Evolutionary conservation across 2,888 invertebrate species (phyloP).

Genomic region (Harmothoe impar): DNA sequence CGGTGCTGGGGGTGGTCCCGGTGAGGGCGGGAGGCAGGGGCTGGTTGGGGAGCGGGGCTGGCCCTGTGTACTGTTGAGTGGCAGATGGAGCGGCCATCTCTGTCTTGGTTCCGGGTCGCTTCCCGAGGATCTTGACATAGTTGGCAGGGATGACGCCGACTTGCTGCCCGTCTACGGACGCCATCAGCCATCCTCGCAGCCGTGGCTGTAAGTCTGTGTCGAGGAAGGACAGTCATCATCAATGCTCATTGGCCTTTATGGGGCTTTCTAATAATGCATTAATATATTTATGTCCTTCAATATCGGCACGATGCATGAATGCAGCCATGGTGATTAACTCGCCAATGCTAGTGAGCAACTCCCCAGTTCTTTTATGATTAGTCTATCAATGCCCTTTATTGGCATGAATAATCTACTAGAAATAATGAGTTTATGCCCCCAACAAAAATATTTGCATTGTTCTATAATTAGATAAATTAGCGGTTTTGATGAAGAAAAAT

Average conservation of each 20-base stretch:
- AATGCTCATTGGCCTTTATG: no score
- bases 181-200: conserved; percentile 85
- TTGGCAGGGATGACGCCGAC: conserved; percentile 86
- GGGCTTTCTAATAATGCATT: no score
- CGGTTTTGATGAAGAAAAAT: neutral
- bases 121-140: conserved; percentile 85
- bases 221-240: neutral
- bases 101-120: conserved; percentile 71
- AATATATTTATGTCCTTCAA: no score
- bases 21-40: conserved; percentile 32
- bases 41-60: conserved; percentile 55
- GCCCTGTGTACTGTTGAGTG: conserved; percentile 22
- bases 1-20: neutral
- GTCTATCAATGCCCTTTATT: no score
- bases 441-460: no score
- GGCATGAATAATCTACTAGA: no score
- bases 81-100: neutral
- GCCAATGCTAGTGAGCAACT: no score
- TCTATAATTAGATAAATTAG: no score
- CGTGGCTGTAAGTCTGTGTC: conserved; percentile 89
- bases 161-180: conserved; percentile 84
- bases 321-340: no score
- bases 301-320: no score
- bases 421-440: no score
- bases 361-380: no score